phyloP scores from a whole-genome alignment of 64 coral and sea anemone species.

The Montipora cactus region DNA sequence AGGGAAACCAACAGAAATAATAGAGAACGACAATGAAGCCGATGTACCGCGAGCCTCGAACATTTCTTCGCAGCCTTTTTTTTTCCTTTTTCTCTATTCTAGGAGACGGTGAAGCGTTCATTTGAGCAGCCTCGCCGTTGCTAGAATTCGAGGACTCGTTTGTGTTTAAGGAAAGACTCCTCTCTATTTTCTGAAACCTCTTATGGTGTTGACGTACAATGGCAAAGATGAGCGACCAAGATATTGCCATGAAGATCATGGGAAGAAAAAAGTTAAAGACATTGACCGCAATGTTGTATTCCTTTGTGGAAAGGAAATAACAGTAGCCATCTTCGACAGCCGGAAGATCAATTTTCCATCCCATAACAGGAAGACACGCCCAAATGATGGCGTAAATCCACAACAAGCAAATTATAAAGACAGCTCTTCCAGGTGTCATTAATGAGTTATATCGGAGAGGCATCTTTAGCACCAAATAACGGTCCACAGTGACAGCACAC shows the following conservation, averaged over 20 bases:
- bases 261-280: constrained; percentile 84
- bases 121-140: background rate
- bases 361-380: constrained; percentile 69
- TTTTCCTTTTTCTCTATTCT: constrained; percentile 42
- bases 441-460: constrained; percentile 82
- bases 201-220: constrained; percentile 77
- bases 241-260: constrained; percentile 86
- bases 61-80: constrained; percentile 71
- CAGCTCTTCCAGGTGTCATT: constrained; percentile 75
- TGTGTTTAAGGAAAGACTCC: constrained; percentile 74
- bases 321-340: background rate
- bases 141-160: constrained; percentile 70
- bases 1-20: constrained; percentile 89
- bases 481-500: constrained; percentile 83
- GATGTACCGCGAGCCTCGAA: constrained; percentile 82
- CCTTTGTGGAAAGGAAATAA: constrained; percentile 14
- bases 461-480: constrained; percentile 80
- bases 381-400: constrained; percentile 80
- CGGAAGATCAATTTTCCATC: constrained; percentile 33
- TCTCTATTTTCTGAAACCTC: constrained; percentile 75
- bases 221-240: constrained; percentile 80
- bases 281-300: constrained; percentile 66
- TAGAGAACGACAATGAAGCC: constrained; percentile 81
- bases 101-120: background rate
- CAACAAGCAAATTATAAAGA: constrained; percentile 28